Percentiles rank a stretch among this genome's conserved stretches.
These are phyloP conservation scores for Parascotia fuliginaria DNA, from an alignment of 2,888 invertebrate genomes.

Conservation along the genomic window DNA sequence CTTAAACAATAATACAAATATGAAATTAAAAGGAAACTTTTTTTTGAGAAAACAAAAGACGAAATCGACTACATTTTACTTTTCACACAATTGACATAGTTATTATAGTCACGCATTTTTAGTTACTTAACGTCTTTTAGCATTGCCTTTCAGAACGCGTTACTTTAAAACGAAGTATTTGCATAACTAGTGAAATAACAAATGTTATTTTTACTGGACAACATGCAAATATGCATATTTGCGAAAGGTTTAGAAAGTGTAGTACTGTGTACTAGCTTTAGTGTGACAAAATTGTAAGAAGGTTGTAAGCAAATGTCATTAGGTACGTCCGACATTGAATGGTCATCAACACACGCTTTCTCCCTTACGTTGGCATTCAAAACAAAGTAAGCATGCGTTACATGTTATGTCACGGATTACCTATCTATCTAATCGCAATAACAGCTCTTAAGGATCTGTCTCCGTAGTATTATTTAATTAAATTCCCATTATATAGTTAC, in stretches of 20 bases:
- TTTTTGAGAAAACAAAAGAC: too few relatives aligned
- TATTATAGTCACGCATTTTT: conserved; percentile 21
- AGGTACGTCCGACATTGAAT: conserved; percentile 23
- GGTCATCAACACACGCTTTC: conserved; percentile 34
- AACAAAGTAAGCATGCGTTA: conserved; percentile 19
- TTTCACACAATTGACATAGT: conserved; percentile 27
- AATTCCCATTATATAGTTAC: too few relatives aligned
- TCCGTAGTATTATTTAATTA: too few relatives aligned
- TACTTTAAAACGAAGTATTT: conserved; percentile 19
- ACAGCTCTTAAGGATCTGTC: too few relatives aligned
- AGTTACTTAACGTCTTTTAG: conserved; percentile 18
- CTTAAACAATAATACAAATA: too few relatives aligned
- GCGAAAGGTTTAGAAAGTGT: conserved; percentile 33
- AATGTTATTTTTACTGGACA: conserved; percentile 13
- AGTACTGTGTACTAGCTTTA: conserved; percentile 24
- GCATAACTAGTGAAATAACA: conserved; percentile 23
- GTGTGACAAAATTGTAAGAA: conserved; percentile 35
- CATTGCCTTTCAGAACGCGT: conserved; percentile 10
- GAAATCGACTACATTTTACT: too few relatives aligned
- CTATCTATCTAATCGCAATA: too few relatives aligned
- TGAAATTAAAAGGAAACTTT: too few relatives aligned
- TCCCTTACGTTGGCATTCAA: conserved; percentile 12
- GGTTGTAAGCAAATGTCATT: conserved; percentile 42
- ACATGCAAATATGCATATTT: conserved; percentile 12
- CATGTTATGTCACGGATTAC: background rate